These are phyloP conservation scores for Sorex fumeus DNA, from an alignment of 2,113 vertebrate genomes.

Conservation along the genomic window DNA sequence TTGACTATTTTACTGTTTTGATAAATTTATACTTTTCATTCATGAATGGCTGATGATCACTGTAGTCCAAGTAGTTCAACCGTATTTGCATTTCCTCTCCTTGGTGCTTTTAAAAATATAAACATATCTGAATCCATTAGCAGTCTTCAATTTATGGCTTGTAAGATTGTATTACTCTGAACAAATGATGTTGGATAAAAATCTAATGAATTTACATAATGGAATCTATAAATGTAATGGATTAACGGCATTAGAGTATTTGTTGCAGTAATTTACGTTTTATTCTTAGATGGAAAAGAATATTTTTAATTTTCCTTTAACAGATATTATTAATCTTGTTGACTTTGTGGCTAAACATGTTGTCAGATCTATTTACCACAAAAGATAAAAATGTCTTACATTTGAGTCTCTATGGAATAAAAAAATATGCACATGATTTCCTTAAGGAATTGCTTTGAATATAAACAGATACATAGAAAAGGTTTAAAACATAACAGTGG, in stretches of 20 bases:
- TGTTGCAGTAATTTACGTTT: conserved; percentile 76
- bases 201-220: conserved; percentile 81
- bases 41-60: conserved; percentile 19
- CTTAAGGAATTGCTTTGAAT: conserved; percentile 46
- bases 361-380: conserved; percentile 73
- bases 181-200: conserved; percentile 77
- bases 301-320: conserved; percentile 81
- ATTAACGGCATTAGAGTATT: conserved; percentile 77
- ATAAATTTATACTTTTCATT: conserved; percentile 49
- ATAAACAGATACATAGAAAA: conserved; percentile 16
- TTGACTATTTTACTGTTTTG: not conserved
- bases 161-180: conserved; percentile 69
- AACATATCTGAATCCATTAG: conserved; percentile 58
- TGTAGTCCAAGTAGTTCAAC: not conserved
- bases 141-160: conserved; percentile 56
- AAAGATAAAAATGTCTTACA: conserved; percentile 76
- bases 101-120: conserved; percentile 61
- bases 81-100: conserved; percentile 49
- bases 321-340: conserved; percentile 79
- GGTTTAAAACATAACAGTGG: conserved; percentile 22
- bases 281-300: conserved; percentile 70
- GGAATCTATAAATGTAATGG: conserved; percentile 77
- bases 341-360: conserved; percentile 70
- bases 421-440: conserved; percentile 7
- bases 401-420: not conserved